Percentiles rank a stretch among this genome's conserved stretches.
phyloP scores from a whole-genome alignment of 2,113 vertebrate genomes.

The Hyperopisus bebe region DNA sequence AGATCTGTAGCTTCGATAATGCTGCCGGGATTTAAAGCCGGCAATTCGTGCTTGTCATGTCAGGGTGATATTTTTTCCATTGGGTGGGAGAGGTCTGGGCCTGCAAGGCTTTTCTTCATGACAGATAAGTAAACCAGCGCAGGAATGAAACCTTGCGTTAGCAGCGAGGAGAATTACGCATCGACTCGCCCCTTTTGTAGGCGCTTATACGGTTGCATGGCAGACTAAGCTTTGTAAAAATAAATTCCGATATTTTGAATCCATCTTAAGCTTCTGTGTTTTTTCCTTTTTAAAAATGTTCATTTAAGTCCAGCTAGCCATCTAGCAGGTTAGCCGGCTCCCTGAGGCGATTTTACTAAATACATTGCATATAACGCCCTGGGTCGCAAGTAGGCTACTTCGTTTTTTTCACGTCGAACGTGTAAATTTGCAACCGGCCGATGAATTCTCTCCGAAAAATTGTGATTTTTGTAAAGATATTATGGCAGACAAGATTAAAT shows the following conservation, averaged over 20 bases:
- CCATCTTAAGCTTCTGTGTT: neutral
- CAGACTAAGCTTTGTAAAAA: neutral
- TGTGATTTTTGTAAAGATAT: neutral
- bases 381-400: neutral
- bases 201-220: neutral
- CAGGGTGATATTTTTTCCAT: slow-evolving; percentile 33
- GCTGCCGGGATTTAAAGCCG: slow-evolving; percentile 39
- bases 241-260: neutral
- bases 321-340: neutral
- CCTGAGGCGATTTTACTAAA: neutral
- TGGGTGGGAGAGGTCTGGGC: slow-evolving; percentile 54
- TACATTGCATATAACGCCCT: neutral
- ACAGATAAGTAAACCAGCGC: neutral
- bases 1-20: slow-evolving; percentile 13
- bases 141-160: neutral
- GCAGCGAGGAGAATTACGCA: neutral
- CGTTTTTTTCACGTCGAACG: neutral
- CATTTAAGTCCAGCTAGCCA: neutral
- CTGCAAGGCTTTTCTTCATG: slow-evolving; percentile 29
- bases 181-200: neutral
- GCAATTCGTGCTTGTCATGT: slow-evolving; percentile 39
- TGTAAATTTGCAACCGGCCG: neutral
- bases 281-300: neutral
- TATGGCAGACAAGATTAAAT: neutral
- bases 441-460: neutral